Percentiles rank a stretch among this genome's conserved stretches.
phyloP scores from a whole-genome alignment of 2,797 vertebrate species.

The Emys orbicularis region DNA sequence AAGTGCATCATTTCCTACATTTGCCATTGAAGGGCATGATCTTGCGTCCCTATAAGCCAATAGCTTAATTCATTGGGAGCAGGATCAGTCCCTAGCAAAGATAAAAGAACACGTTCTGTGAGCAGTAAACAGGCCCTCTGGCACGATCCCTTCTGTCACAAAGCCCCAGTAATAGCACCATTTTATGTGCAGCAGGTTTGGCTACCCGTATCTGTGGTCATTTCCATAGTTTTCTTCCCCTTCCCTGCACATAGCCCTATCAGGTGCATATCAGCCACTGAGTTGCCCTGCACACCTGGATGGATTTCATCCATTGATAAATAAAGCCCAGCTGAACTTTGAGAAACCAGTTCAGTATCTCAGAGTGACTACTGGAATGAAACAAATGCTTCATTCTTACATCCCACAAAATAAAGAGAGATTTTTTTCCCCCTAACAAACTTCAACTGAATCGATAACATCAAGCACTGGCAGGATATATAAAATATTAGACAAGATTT shows the following conservation, averaged over 20 bases:
- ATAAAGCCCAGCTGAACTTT: background rate
- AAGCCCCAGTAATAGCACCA: background rate
- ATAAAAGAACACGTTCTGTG: background rate
- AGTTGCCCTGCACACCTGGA: background rate
- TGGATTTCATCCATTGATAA: background rate
- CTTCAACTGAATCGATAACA: fast-evolving
- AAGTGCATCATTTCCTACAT: background rate
- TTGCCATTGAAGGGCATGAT: background rate
- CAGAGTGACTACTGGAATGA: background rate
- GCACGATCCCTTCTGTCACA: background rate
- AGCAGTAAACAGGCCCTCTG: background rate
- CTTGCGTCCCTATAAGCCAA: background rate
- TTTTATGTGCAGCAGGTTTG: fast-evolving
- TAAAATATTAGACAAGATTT: background rate
- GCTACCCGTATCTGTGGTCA: fast-evolving
- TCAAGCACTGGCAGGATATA: fast-evolving
- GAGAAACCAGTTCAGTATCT: background rate
- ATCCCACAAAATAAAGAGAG: background rate
- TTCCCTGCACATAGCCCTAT: background rate
- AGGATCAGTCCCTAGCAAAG: fast-evolving
- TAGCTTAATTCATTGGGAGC: background rate
- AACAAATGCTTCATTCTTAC: background rate
- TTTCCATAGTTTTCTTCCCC: background rate
- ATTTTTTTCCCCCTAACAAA: too few species aligned
- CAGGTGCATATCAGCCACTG: background rate